Percentiles rank a stretch among this genome's conserved stretches.
Conservation (phyloP, 2,888 invertebrate genomes). For the Acanthococcus lagerstroemiae region DNA sequence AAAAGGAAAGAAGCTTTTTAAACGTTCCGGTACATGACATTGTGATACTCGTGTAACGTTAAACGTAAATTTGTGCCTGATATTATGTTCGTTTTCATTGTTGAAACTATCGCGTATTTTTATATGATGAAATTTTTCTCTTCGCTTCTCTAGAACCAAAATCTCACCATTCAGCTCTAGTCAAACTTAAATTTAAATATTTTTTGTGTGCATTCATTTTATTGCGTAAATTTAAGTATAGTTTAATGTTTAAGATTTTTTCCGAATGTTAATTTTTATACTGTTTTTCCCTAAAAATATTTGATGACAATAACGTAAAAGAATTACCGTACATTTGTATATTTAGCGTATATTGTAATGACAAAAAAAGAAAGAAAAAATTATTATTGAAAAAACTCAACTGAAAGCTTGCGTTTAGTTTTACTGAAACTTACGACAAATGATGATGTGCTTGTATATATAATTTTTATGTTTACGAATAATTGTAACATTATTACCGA, state of each 20-base stretch:
- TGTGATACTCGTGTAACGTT: background rate
- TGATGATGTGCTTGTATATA: too few species aligned
- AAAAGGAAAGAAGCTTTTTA: too few species aligned
- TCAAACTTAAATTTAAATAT: background rate
- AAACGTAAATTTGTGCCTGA: background rate
- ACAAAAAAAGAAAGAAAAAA: too few species aligned
- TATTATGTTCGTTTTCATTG: background rate
- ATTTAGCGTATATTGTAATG: too few species aligned
- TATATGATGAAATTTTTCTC: background rate
- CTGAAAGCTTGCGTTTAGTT: too few species aligned
- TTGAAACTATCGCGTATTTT: too few species aligned
- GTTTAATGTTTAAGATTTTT: background rate
- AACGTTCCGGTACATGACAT: too few species aligned
- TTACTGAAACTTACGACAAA: too few species aligned
- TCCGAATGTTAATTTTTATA: slow-evolving; percentile 15
- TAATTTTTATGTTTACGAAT: too few species aligned
- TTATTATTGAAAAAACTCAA: too few species aligned
- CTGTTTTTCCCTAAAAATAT: slow-evolving; percentile 5
- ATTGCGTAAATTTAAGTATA: background rate
- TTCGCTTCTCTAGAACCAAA: background rate
- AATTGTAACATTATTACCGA: too few species aligned
- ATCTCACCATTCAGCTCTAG: background rate
- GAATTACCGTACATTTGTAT: slow-evolving; percentile 12
- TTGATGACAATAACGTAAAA: slow-evolving; percentile 23
- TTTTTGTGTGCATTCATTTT: background rate